phyloP scores from a whole-genome alignment of 1,140 invertebrate species.

The Phthorimaea operculella region DNA sequence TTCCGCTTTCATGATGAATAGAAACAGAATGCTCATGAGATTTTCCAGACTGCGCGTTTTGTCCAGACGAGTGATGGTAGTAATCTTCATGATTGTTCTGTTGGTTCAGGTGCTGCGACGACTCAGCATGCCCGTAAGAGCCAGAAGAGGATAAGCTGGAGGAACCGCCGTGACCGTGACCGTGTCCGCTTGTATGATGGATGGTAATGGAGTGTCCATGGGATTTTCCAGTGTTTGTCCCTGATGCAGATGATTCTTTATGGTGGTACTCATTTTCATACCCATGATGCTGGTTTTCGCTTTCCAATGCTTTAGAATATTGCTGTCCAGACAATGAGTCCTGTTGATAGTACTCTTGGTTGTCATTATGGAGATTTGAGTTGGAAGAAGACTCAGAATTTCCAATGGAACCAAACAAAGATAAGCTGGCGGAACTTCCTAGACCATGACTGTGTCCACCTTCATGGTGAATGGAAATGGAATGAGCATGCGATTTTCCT shows the following conservation, averaged over 20 bases:
- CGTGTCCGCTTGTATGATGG: neutral
- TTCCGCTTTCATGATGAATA: neutral
- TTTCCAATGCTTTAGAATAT: too few species aligned
- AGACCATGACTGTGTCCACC: neutral
- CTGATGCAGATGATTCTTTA: neutral
- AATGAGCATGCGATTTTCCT: neutral
- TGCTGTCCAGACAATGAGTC: too few species aligned
- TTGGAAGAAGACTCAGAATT: too few species aligned
- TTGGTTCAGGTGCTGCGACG: neutral
- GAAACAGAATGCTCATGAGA: neutral
- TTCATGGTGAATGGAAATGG: neutral
- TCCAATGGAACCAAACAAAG: too few species aligned
- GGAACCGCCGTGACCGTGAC: neutral
- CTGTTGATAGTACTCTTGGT: too few species aligned
- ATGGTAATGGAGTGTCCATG: conserved; percentile 3
- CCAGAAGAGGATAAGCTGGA: neutral
- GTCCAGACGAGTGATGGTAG: neutral
- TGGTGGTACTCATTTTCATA: neutral
- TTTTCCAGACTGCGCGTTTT: neutral
- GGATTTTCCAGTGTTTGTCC: neutral
- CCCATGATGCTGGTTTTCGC: neutral
- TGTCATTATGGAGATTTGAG: too few species aligned
- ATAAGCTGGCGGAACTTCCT: too few species aligned
- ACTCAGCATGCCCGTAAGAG: neutral
- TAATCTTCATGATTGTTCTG: neutral